A percentile compares a stretch with the other conserved stretches of the same genome.
These are phyloP conservation scores for Elachura formosa DNA, from an alignment of 2,113 vertebrate species.

Conservation along the genomic window DNA sequence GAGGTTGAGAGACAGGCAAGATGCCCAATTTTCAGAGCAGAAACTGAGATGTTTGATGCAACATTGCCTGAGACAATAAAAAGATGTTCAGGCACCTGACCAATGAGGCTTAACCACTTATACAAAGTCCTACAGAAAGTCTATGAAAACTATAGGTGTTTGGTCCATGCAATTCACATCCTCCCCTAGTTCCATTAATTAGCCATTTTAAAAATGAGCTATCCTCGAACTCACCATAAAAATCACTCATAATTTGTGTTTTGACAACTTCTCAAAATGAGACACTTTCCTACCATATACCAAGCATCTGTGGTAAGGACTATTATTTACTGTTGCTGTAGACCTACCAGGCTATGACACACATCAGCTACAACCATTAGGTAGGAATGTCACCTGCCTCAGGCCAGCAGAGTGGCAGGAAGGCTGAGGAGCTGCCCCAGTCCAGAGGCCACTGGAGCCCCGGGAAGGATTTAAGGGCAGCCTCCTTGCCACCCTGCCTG, in stretches of 20 bases:
- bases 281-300: not conserved
- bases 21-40: not conserved
- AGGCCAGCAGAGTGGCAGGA: rapidly evolving
- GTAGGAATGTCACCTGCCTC: not conserved
- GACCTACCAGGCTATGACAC: not conserved
- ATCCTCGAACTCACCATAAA: not conserved
- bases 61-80: not conserved
- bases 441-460: rapidly evolving
- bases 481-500: rapidly evolving
- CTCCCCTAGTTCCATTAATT: not conserved
- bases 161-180: not conserved
- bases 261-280: not conserved
- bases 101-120: not conserved
- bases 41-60: not conserved
- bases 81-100: not conserved
- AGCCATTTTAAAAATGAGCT: not conserved
- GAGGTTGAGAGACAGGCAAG: not conserved
- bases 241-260: not conserved
- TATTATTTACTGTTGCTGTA: not conserved
- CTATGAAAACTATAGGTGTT: not conserved
- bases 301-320: not conserved
- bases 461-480: not conserved
- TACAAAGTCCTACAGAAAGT: not conserved
- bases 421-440: rapidly evolving
- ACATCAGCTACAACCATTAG: not conserved